Evolutionary conservation across 2,113 vertebrate genomes (phyloP).

Genomic region (Tiliqua scincoides): DNA sequence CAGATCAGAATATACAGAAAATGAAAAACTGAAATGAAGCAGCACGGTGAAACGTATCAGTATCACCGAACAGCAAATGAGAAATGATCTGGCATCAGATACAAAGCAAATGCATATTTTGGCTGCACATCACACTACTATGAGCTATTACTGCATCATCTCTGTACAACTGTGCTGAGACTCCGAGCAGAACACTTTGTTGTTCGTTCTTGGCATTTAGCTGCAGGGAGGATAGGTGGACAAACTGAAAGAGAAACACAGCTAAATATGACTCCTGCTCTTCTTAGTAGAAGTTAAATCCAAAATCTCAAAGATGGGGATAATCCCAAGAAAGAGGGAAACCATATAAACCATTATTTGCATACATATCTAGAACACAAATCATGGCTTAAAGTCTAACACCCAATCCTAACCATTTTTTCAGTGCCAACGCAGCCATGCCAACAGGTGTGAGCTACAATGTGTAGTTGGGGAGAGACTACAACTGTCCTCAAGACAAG

Average conservation of each 20-base stretch:
- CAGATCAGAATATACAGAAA: neutral
- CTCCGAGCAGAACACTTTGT: neutral
- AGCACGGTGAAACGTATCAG: neutral
- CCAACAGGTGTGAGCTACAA: no score
- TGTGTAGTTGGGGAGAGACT: no score
- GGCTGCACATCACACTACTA: neutral
- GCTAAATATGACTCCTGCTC: neutral
- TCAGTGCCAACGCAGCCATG: no score
- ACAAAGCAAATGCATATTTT: constrained; percentile 12
- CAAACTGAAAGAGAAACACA: neutral
- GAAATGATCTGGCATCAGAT: neutral
- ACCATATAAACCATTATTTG: no score
- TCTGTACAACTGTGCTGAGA: neutral
- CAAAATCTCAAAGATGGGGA: neutral
- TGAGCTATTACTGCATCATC: constrained; percentile 1
- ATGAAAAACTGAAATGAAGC: neutral
- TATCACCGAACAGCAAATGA: neutral
- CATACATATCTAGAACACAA: no score
- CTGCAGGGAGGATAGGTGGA: neutral
- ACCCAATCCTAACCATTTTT: no score
- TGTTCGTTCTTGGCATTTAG: neutral
- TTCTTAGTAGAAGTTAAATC: neutral
- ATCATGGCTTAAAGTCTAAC: no score
- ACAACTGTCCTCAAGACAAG: no score
- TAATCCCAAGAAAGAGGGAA: neutral